Evolutionary conservation across 2,113 vertebrate genomes (phyloP).

Genomic region (Rhabdomys dilectus): DNA sequence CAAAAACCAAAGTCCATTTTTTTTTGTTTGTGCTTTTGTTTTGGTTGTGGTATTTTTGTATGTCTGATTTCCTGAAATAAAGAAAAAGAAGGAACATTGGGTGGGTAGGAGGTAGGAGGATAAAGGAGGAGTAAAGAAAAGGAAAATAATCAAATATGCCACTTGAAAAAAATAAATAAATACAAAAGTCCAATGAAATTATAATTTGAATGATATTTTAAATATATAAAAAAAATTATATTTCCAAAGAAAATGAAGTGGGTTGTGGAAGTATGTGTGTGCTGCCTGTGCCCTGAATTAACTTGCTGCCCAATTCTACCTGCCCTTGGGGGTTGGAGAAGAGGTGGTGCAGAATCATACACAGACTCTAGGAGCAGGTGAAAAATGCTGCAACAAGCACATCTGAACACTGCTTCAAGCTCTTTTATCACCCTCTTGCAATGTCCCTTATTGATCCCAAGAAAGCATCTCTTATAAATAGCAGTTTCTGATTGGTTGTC

Average conservation of each 20-base stretch:
- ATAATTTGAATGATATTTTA: not conserved
- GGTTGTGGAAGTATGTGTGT: not conserved
- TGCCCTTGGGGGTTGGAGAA: too few species aligned
- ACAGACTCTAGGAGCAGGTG: too few species aligned
- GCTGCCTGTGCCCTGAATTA: too few species aligned
- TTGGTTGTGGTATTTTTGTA: not conserved
- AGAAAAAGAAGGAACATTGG: not conserved
- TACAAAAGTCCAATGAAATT: not conserved
- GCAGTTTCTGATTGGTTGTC: too few species aligned
- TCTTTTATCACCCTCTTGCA: too few species aligned
- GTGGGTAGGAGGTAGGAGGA: not conserved
- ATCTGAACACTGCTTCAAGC: too few species aligned
- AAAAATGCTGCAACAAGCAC: too few species aligned
- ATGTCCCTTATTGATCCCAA: too few species aligned
- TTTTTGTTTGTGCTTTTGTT: not conserved
- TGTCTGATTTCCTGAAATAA: not conserved
- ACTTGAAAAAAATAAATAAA: not conserved
- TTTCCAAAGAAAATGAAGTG: not conserved
- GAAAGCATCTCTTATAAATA: too few species aligned
- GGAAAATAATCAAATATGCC: not conserved
- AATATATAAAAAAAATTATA: not conserved
- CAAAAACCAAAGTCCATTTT: not conserved
- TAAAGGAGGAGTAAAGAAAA: not conserved
- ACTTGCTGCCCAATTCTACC: too few species aligned
- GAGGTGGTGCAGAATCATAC: too few species aligned